A percentile compares a stretch with the other conserved stretches of the same genome.
phyloP scores from a whole-genome alignment of 2,888 invertebrate species.

The Neoaliturus tenellus region DNA sequence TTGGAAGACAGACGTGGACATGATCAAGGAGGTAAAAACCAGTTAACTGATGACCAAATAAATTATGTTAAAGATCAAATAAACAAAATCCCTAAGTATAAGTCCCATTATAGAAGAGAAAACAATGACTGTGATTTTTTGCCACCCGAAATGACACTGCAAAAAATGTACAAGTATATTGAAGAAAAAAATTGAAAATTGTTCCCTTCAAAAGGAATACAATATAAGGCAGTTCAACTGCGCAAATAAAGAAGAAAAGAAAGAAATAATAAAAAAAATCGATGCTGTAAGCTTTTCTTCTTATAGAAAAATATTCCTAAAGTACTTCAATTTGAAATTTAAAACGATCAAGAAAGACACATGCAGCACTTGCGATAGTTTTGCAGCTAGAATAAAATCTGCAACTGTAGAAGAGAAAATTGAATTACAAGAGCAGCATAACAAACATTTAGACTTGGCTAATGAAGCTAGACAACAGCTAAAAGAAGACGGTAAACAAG shows the following conservation, averaged over 20 bases:
- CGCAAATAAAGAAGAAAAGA: constrained; percentile 9
- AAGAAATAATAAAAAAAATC: background rate
- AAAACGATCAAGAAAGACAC: constrained; percentile 50
- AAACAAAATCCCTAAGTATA: constrained; percentile 59
- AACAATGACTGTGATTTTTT: constrained; percentile 57
- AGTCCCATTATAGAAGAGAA: constrained; percentile 57
- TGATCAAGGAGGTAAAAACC: constrained; percentile 32
- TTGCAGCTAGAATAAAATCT: background rate
- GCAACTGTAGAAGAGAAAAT: background rate
- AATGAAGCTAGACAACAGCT: background rate
- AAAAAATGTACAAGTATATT: constrained; percentile 58
- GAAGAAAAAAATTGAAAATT: constrained; percentile 3
- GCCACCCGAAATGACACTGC: constrained; percentile 56
- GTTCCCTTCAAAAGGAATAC: background rate
- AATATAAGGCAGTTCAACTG: background rate
- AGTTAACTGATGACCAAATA: background rate
- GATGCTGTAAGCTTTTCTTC: background rate
- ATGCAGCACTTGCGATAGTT: constrained; percentile 35
- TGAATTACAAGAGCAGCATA: background rate
- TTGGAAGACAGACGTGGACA: constrained; percentile 58
- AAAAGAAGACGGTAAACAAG: constrained; percentile 17
- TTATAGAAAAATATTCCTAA: constrained; percentile 36
- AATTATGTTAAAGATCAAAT: constrained; percentile 54
- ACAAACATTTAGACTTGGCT: background rate
- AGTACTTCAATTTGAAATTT: constrained; percentile 3